phyloP scores from a whole-genome alignment of 2,888 invertebrate genomes.

The Ecdyonurus torrentis region DNA sequence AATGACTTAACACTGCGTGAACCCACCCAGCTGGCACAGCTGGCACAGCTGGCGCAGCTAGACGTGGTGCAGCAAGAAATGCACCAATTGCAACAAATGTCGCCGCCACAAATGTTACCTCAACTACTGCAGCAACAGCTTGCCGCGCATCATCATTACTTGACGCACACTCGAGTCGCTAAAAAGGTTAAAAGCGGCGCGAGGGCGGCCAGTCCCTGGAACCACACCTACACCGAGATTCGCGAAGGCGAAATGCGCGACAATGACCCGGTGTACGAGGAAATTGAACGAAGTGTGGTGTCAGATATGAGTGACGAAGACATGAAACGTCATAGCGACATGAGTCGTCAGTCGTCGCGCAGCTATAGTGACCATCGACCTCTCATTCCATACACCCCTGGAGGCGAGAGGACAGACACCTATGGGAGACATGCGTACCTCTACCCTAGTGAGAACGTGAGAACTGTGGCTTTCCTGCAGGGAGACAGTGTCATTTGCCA shows the following conservation, averaged over 20 bases:
- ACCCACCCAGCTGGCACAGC: background rate
- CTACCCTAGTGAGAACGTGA: constrained; percentile 15
- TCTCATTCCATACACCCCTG: constrained; percentile 61
- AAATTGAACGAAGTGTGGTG: constrained; percentile 33
- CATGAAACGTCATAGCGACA: constrained; percentile 51
- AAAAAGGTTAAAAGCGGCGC: constrained; percentile 12
- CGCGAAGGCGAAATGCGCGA: constrained; percentile 29
- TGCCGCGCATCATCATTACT: constrained; percentile 1
- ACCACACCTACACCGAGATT: constrained; percentile 66
- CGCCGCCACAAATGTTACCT: background rate
- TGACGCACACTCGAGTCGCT: constrained; percentile 5
- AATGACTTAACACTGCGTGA: constrained; percentile 9
- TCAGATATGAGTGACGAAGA: constrained; percentile 69
- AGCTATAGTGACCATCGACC: constrained; percentile 68
- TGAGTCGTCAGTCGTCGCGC: constrained; percentile 50
- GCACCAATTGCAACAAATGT: constrained; percentile 8
- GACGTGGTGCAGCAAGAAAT: background rate
- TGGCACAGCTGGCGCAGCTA: constrained; percentile 1
- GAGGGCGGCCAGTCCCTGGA: constrained; percentile 38
- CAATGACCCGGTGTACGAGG: constrained; percentile 21
- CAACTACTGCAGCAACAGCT: background rate
- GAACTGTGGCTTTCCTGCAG: constrained; percentile 56
- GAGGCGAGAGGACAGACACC: constrained; percentile 28
- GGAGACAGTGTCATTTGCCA: constrained; percentile 78
- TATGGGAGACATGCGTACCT: constrained; percentile 16